Base-by-base conservation (phyloP, 2,888 invertebrate species). In the Acronicta psi region DNA sequence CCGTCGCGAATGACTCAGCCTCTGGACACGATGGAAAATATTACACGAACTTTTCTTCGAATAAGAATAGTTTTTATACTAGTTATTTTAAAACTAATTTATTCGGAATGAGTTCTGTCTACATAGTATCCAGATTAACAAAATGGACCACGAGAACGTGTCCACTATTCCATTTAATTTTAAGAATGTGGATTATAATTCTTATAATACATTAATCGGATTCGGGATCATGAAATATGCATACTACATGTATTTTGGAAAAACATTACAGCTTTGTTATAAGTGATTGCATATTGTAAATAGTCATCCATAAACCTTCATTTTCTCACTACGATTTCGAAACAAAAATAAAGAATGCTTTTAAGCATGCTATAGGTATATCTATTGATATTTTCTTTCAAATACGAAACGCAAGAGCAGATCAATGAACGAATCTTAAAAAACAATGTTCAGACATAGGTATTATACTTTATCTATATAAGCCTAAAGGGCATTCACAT, bases 1-100 rank as follows among this genome's bases (percentile, higher is more conserved):
- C n/a, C 40, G 41, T 43, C 53, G 59, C 67, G 58, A 61, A 57
- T 90, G 90, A 91, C 68, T 91, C 91, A 89, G 67, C 64, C 69
- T 59, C 77, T 73, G 73, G 70, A 79, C 70, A 71, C 78, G 75
- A 79, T 79, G 67, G 69, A 75, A 81, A 82, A 80, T 82, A 83
- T 81, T 74, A 70, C 45, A 31, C 42, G 23, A 40, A 38, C 60
- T 74, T 59, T 74, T 60, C 40, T 60, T 60, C 31, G 40, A 59
- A 69, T 65, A 67, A 65, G 59, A 65, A 53, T 55, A 54, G 47
- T 59, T 55, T 69, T 64, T 54, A 53, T 59, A 60, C 54, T 52
- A 23, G 51, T 60, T 59, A 63, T 75, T 75, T 71, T 58, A 1
- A 47, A 50, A 64, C 46, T 56, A 45, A 60, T 67, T 59, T 68